Conservation (phyloP, 2,888 invertebrate species). For the Spicauda simplicius region DNA sequence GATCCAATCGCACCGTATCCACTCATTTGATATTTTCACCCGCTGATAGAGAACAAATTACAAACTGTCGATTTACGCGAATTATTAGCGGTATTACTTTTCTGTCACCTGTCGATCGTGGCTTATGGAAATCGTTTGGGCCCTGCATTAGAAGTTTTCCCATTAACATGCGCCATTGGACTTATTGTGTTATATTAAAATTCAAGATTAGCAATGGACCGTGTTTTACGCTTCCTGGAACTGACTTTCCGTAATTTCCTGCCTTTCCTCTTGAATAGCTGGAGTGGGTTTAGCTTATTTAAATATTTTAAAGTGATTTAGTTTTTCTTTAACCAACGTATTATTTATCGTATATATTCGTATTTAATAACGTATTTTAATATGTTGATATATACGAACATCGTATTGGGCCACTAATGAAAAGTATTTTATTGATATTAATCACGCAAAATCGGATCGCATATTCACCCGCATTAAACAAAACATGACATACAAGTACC, state of each 20-base stretch:
- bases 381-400: no score
- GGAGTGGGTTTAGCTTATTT: constrained; percentile 3
- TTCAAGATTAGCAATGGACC: constrained; percentile 58
- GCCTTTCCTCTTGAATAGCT: constrained; percentile 9
- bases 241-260: constrained; percentile 49
- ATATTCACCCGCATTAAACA: no score
- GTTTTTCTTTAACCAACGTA: not conserved
- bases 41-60: constrained; percentile 80
- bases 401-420: no score
- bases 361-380: no score
- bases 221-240: constrained; percentile 57
- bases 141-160: constrained; percentile 74
- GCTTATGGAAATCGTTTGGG: constrained; percentile 69
- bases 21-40: constrained; percentile 83
- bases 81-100: constrained; percentile 75
- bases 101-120: constrained; percentile 74
- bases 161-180: constrained; percentile 65
- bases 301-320: not conserved
- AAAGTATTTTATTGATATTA: no score
- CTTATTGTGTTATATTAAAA: constrained; percentile 58
- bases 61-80: constrained; percentile 69
- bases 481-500: no score
- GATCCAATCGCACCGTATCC: constrained; percentile 79
- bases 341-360: no score
- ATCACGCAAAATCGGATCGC: no score